Evolutionary conservation across 2,797 vertebrate species (phyloP), one percentile per base, ranked within the genome.

Genomic region (Catamblyrhynchus diadema): DNA sequence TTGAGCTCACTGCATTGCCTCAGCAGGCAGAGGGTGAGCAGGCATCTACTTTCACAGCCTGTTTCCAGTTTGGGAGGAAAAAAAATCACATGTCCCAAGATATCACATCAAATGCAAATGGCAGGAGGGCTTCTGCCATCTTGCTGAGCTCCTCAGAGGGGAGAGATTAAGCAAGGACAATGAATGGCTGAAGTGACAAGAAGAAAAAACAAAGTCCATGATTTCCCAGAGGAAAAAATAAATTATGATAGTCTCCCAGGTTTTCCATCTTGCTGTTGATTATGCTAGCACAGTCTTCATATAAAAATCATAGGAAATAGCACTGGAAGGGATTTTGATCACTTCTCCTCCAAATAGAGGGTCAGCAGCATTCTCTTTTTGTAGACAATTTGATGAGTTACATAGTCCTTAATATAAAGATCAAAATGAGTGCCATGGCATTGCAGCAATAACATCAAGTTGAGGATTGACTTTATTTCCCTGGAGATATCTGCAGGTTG

Each of bases 191-290:
- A 21, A 78, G 30, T 48, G 61, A 37, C 7, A 48, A 62, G 61
- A 57, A 75, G 50, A 47, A 47, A 27, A 27, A 62, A 48, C 45
- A 6, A 24, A 30, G 24, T 35, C 37, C 5, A 4, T 87, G 72
- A 83, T 90, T 88, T 89, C 83, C 65, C 81, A 86, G 65, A 69
- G 59, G 72, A 72, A 91, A 88, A 86, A 78, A 45, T n/a, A 74
- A 73, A 87, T 16, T 22, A 48, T 53, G 20, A 66, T 67, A 54
- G 8, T 81, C 10, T 47, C 35, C 32, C 16, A 77, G 60, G n/a
- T 19, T 91, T 56, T 95, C 51, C 45, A 17, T 81, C 45, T 86
- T 88, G 42, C 35, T 78, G 50, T 65, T 82, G 62, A 56, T 53
- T 81, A n/a, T 47, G 39, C 17, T 61, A 81, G 23, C 41, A 61